phyloP scores from a whole-genome alignment of 1,140 invertebrate species.

The Megalonaias nervosa region DNA sequence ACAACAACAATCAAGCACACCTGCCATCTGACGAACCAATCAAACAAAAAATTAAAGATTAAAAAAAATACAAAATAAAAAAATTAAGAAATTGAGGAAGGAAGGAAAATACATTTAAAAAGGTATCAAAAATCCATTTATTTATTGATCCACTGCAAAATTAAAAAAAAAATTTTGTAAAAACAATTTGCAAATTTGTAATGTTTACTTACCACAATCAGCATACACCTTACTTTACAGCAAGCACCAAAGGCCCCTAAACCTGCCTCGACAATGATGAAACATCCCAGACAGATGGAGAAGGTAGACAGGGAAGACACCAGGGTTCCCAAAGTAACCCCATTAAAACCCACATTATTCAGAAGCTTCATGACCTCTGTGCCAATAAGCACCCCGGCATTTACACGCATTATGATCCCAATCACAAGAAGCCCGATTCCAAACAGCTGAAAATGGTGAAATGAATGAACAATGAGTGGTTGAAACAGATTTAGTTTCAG shows the following conservation, averaged over 20 bases:
- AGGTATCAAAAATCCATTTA: background rate
- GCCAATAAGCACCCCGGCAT: conserved; percentile 30
- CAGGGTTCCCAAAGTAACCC: conserved; percentile 18
- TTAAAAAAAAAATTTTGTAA: background rate
- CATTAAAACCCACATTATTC: conserved; percentile 27
- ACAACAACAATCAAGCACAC: background rate
- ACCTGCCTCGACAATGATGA: conserved; percentile 35
- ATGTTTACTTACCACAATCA: conserved; percentile 26
- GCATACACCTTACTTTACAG: conserved; percentile 37
- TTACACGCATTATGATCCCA: conserved; percentile 33
- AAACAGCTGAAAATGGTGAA: conserved; percentile 35
- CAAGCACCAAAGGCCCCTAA: conserved; percentile 43
- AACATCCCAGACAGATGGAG: conserved; percentile 35
- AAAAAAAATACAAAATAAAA: too few relatives aligned
- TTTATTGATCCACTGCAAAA: background rate
- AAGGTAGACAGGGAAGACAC: conserved; percentile 34
- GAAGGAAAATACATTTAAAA: background rate
- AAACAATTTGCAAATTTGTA: background rate
- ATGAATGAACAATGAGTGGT: background rate
- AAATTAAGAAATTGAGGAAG: background rate
- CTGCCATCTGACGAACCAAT: background rate
- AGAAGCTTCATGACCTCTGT: conserved; percentile 28
- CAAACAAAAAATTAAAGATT: background rate
- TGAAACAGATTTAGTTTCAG: too few relatives aligned
- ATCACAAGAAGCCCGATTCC: conserved; percentile 40